A percentile compares a stretch with the other conserved stretches of the same genome.
These are phyloP conservation scores for Onychomys leucogaster DNA, from an alignment of 2,797 vertebrate species.

Conservation along the genomic window DNA sequence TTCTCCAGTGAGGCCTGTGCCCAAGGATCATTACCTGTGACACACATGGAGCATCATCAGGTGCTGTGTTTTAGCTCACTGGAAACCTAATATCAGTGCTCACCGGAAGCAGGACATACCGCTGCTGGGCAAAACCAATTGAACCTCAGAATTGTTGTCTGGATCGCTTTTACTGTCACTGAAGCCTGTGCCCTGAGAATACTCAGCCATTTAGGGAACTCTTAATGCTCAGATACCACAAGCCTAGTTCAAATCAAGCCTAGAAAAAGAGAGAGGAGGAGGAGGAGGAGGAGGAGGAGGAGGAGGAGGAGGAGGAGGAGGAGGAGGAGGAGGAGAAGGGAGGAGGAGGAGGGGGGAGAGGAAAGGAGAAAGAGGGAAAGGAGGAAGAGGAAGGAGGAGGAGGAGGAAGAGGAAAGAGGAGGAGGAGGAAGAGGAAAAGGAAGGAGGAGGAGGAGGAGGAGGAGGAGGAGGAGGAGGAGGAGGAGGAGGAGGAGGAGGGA, in stretches of 20 bases:
- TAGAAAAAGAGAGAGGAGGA: neutral
- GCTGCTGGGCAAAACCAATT: neutral
- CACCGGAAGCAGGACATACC: conserved; percentile 25
- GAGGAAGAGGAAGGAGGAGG: neutral
- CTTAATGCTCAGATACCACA: neutral
- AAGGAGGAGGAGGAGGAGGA: too few relatives aligned
- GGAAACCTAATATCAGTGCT: neutral
- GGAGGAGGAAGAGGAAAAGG: neutral
- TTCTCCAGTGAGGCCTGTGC: neutral
- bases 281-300: too few relatives aligned
- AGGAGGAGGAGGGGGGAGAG: too few relatives aligned
- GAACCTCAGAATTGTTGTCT: neutral
- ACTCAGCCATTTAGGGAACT: neutral
- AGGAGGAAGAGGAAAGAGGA: neutral
- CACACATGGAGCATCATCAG: neutral
- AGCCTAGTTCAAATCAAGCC: neutral
- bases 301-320: neutral
- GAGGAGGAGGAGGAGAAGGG: too few relatives aligned
- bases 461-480: too few relatives aligned
- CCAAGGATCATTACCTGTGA: neutral
- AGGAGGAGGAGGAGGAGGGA: neutral
- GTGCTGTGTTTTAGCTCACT: neutral
- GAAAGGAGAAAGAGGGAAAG: too few relatives aligned
- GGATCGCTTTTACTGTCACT: neutral
- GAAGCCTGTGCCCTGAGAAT: neutral